Base-by-base conservation (phyloP, 1,140 invertebrate genomes). In the Limonius californicus region DNA sequence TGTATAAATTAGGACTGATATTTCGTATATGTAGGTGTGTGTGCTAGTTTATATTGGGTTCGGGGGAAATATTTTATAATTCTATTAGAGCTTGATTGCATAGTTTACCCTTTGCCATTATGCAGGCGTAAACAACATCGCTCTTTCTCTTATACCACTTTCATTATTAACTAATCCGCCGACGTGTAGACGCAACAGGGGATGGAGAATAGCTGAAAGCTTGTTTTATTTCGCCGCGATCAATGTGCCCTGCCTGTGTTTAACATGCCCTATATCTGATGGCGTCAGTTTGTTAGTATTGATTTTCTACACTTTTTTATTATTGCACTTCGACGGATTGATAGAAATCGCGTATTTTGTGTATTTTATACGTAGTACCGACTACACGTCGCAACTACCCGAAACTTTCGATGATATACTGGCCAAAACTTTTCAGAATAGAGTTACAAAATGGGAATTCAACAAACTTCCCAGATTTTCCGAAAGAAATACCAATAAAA, bases 141-240 rank as follows among this genome's bases (percentile, higher is more conserved):
- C 42, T 45, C 42, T 45, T 18, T 45, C 23, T 27, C 23, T 27
- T 4, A 27, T 27, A 45, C 16, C 42, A 18, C 42, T 45, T 18
- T 45, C 16, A 45, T 45, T 45, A 18, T 27, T 45, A 45, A 18
- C n/a, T 45, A 45, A 15, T 45, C 42, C 42, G 42, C 16, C 14
- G 42, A 45, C 42, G 42, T 45, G 42, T 18, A 45, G 42, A 45
- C 42, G 16, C n/a, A 45, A 45, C 16, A n/a, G 16, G 16, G 42
- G n/a, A 45, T 45, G 14, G 42, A 18, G 42, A 45, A 45, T 45
- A 45, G 16, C 42, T 45, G 42, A 45, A 45, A 45, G 42, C 42
- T 45, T 45, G 42, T 45, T 45, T 45, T 45, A 45, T 45, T 45
- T 45, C n/a, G n/a, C n/a, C n/a, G n/a, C 42, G 42, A 45, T 45